Conservation (phyloP, 2,113 vertebrate genomes). For the Sardina pilchardus region DNA sequence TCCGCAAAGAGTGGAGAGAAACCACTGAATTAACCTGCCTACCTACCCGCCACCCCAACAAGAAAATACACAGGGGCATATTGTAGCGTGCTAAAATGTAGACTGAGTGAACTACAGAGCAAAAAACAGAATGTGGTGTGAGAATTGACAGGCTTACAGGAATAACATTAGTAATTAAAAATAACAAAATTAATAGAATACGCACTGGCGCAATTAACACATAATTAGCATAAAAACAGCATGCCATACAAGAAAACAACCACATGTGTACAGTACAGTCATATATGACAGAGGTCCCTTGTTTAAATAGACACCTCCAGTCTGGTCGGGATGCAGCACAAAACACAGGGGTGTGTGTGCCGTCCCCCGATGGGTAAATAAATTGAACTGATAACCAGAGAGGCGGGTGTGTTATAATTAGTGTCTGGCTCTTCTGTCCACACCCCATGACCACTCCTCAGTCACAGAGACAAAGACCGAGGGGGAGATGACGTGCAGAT, state of each 20-base stretch:
- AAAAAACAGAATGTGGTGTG: neutral
- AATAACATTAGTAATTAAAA: neutral
- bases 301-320: neutral
- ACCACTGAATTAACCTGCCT: neutral
- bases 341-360: constrained; percentile 20
- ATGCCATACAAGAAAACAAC: neutral
- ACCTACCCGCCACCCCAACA: neutral
- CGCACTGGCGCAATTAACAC: neutral
- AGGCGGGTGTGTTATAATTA: constrained; percentile 49
- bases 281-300: neutral
- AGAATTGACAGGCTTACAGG: neutral
- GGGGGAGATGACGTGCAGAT: neutral
- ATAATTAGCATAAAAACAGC: neutral
- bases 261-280: neutral
- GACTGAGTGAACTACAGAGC: neutral
- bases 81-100: neutral
- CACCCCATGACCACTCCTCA: constrained; percentile 22
- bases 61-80: neutral
- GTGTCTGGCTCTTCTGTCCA: neutral
- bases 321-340: constrained; percentile 9
- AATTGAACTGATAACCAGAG: constrained; percentile 50
- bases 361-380: constrained; percentile 42
- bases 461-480: neutral
- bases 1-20: neutral
- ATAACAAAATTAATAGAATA: too few species aligned